These are phyloP conservation scores for Pollachius pollachius DNA, from an alignment of 2,113 vertebrate species.

Conservation along the genomic window DNA sequence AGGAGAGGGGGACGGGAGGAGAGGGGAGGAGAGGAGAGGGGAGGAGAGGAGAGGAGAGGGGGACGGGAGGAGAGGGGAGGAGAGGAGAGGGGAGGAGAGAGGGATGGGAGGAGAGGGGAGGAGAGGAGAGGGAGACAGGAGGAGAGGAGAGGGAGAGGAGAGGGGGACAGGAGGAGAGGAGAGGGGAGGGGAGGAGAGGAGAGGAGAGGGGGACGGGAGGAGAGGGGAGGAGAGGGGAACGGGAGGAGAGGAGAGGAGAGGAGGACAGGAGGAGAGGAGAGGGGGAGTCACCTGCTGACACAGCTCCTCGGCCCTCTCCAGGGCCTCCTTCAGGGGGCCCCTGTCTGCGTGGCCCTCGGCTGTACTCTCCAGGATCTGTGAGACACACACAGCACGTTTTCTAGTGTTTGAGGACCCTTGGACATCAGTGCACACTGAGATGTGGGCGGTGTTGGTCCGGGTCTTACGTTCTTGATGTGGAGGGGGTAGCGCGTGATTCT, in stretches of 20 bases:
- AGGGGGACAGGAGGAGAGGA: too few species aligned
- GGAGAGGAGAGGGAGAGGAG: too few species aligned
- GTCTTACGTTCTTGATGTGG: conserved; percentile 90
- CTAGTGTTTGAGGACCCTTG: too few species aligned
- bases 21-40: neutral
- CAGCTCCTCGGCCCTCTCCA: conserved; percentile 88
- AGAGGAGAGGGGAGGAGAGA: too few species aligned
- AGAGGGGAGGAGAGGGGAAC: neutral
- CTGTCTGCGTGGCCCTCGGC: conserved; percentile 82
- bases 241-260: neutral
- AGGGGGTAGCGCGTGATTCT: conserved; percentile 97
- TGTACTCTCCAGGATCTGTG: conserved; percentile 91
- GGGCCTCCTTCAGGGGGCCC: conserved; percentile 77
- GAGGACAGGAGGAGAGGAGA: neutral
- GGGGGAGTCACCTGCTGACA: conserved; percentile 71
- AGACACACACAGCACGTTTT: neutral
- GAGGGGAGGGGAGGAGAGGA: too few species aligned
- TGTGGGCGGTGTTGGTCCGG: too few species aligned
- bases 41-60: too few species aligned
- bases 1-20: neutral
- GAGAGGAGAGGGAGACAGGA: neutral
- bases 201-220: neutral
- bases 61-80: too few species aligned
- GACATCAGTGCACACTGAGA: neutral
- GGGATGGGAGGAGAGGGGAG: neutral